Base-by-base conservation (phyloP, 1,140 invertebrate genomes). In the Neelides sp. region DNA sequence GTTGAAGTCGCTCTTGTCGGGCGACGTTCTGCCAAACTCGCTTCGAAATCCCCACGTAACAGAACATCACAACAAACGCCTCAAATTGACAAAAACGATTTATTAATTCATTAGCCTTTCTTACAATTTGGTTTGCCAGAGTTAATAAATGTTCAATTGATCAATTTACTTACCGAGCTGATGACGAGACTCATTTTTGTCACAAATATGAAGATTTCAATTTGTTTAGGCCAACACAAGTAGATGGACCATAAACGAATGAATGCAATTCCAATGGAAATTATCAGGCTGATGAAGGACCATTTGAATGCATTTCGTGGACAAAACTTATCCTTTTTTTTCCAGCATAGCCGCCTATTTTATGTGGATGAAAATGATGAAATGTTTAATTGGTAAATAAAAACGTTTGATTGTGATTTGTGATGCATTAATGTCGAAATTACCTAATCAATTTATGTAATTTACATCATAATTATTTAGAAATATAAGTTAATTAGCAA, bases 321-420 rank as follows among this genome's bases (percentile, higher is more conserved):
- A 8, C 53, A 59, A 28, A 59, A 55, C 27, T 48, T 52, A 44
- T 59, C 57, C 37, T 59, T 59, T 40, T 59, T 55, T 37, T 59
- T 59, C 53, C 50, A 59, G 32, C 57, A 59, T 1, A 59, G 42
- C 4, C 57, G 50, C 39, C 57, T 47, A 36, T 8, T 26, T 10
- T 5, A 40, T n/a, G n/a, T 55, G 23, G 2, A 48, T 15, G 13
- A 44, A 44, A 22, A 10, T 5, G 23, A 3, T 13, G 5, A 3
- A 3, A 2, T 8, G 19, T 4, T 34, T 35, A 4, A 19, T 13
- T 15, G 3, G 2, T n/a, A 7, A 8, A 17, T 36, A 5, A 20
- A 35, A 3, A 45, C n/a, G n/a, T n/a, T 45, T 10, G 19, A n/a
- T 35, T 39, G 24, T 23, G 7, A 32, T 32, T 32, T 8, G n/a